phyloP scores from a whole-genome alignment of 23 tunicate genomes.

The Halocynthia roretzi region DNA sequence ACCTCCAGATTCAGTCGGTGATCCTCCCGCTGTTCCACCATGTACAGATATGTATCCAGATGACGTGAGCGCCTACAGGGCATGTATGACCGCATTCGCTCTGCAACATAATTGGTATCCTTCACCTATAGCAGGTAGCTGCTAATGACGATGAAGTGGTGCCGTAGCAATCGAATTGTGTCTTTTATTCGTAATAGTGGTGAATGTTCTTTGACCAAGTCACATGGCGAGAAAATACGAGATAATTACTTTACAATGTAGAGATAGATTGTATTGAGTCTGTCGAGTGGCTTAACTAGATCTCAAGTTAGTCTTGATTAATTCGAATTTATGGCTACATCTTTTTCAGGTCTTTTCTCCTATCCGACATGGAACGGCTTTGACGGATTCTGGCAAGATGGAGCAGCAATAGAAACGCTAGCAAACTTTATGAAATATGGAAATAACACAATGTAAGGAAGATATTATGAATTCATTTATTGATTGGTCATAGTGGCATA shows the following conservation, averaged over 20 bases:
- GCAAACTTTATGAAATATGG: conserved; percentile 74
- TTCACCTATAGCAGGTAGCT: conserved; percentile 56
- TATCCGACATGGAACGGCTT: conserved; percentile 90
- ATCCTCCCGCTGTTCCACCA: too few species aligned
- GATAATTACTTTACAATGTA: too few species aligned
- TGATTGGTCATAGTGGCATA: not conserved
- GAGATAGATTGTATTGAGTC: too few species aligned
- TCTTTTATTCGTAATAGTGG: too few species aligned
- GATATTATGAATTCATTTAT: not conserved
- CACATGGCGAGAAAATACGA: too few species aligned
- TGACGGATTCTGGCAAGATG: conserved; percentile 93
- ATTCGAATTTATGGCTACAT: not conserved
- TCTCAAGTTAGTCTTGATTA: too few species aligned
- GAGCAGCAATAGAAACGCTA: conserved; percentile 69
- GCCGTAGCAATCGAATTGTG: not conserved
- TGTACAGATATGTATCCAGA: conserved; percentile 15
- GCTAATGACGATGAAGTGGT: not conserved
- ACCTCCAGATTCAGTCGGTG: too few species aligned
- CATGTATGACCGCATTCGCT: conserved; percentile 80
- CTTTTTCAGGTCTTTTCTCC: conserved; percentile 45
- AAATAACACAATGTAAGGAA: conserved; percentile 70
- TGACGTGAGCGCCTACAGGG: conserved; percentile 52
- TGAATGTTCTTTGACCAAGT: too few species aligned
- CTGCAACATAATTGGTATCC: conserved; percentile 92
- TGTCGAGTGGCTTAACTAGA: too few species aligned